Evolutionary conservation across 2,888 invertebrate species (phyloP).

Genomic region (Watsonalla binaria): DNA sequence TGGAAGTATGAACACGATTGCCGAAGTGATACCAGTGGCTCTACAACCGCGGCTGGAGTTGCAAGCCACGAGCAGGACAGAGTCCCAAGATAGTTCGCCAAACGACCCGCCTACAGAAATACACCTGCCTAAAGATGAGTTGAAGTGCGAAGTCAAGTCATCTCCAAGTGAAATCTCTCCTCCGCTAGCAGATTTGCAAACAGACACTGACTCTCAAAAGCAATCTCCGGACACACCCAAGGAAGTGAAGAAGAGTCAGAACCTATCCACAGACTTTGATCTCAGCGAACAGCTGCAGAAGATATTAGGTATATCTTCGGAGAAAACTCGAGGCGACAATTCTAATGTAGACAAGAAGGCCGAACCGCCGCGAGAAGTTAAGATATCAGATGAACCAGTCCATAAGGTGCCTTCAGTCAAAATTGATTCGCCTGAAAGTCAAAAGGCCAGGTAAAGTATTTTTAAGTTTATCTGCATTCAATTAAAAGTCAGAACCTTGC

Average conservation of each 20-base stretch:
- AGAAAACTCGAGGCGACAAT: slow-evolving; percentile 58
- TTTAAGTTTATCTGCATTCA: background rate
- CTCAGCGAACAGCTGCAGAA: slow-evolving; percentile 73
- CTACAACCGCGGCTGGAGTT: slow-evolving; percentile 59
- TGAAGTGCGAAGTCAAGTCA: slow-evolving; percentile 52
- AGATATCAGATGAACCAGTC: slow-evolving; percentile 54
- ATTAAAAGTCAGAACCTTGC: no score
- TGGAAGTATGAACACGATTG: slow-evolving; percentile 68
- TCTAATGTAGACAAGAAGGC: slow-evolving; percentile 51
- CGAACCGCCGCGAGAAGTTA: slow-evolving; percentile 61
- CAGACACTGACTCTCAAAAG: slow-evolving; percentile 59
- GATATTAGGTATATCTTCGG: slow-evolving; percentile 69
- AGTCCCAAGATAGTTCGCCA: slow-evolving; percentile 65
- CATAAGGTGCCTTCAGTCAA: slow-evolving; percentile 68
- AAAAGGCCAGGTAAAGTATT: slow-evolving; percentile 54
- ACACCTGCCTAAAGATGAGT: slow-evolving; percentile 55
- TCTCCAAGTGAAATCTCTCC: slow-evolving; percentile 73
- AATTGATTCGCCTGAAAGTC: slow-evolving; percentile 70
- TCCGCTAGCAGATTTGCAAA: slow-evolving; percentile 49
- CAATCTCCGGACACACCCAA: slow-evolving; percentile 68
- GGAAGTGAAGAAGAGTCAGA: slow-evolving; percentile 72
- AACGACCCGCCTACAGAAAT: slow-evolving; percentile 72
- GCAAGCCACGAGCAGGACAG: slow-evolving; percentile 49
- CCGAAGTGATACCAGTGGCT: slow-evolving; percentile 66
- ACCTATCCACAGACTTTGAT: slow-evolving; percentile 72